phyloP scores from a whole-genome alignment of 2,797 vertebrate genomes.

The Hemibagrus guttatus region DNA sequence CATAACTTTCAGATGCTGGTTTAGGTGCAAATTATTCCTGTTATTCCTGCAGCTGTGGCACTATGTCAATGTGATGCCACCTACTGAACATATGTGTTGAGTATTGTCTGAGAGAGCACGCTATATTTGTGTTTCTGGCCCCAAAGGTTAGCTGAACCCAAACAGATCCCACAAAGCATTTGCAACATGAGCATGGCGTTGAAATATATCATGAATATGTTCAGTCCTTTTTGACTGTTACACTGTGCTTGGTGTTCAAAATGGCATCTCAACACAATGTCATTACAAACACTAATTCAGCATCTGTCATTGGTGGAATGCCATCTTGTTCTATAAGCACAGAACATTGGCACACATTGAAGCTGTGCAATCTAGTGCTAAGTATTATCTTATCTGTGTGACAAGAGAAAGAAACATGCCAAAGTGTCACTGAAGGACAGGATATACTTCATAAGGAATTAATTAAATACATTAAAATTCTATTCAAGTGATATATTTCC shows the following conservation, averaged over 20 bases:
- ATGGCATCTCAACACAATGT: not conserved
- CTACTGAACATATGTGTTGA: not conserved
- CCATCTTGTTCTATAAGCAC: not conserved
- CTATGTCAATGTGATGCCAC: constrained; percentile 27
- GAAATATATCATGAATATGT: constrained; percentile 9
- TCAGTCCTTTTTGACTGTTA: not conserved
- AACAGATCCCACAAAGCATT: not conserved
- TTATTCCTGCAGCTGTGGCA: constrained; percentile 37
- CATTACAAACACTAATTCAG: constrained; percentile 1
- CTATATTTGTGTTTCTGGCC: not conserved
- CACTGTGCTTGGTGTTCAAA: not conserved
- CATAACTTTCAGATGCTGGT: constrained; percentile 28
- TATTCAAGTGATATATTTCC: constrained; percentile 64
- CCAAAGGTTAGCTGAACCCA: not conserved
- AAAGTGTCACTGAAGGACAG: constrained; percentile 55
- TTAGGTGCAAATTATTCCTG: constrained; percentile 33
- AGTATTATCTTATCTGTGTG: constrained; percentile 56
- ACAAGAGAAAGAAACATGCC: constrained; percentile 54
- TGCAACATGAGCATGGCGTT: not conserved
- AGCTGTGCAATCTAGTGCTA: constrained; percentile 36
- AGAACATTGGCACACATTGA: constrained; percentile 31
- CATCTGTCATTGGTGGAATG: not conserved
- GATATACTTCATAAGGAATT: constrained; percentile 63
- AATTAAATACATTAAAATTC: constrained; percentile 61
- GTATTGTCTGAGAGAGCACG: not conserved